These are phyloP conservation scores for Tiphia femorata DNA, from an alignment of 2,888 invertebrate species.

Conservation along the genomic window DNA sequence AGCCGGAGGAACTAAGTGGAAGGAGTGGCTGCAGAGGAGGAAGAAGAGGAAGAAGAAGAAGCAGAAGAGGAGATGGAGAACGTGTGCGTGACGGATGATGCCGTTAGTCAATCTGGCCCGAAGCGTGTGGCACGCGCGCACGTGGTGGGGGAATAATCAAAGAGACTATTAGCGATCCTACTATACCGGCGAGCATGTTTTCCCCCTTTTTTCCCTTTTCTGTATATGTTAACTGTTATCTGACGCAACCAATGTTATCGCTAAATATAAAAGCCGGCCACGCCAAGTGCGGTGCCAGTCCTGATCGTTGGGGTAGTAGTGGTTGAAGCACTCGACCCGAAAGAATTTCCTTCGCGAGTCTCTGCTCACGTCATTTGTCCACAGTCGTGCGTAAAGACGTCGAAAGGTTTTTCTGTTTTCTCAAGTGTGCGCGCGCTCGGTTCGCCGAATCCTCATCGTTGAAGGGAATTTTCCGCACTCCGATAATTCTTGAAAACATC, in stretches of 20 bases:
- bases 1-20: too few relatives aligned
- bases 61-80: too few relatives aligned
- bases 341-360: too few relatives aligned
- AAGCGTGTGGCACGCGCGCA: background rate
- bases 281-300: slow-evolving; percentile 49
- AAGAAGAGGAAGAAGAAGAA: too few relatives aligned
- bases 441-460: too few relatives aligned
- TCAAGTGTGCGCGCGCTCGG: too few relatives aligned
- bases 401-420: background rate
- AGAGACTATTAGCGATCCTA: slow-evolving; percentile 5
- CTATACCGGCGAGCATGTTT: slow-evolving; percentile 1
- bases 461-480: background rate
- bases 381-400: background rate
- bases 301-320: too few relatives aligned
- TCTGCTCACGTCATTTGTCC: too few relatives aligned
- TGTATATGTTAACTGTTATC: slow-evolving; percentile 39
- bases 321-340: too few relatives aligned
- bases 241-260: slow-evolving; percentile 61
- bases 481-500: too few relatives aligned
- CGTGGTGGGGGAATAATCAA: background rate
- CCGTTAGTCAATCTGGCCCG: background rate
- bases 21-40: too few relatives aligned
- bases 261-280: slow-evolving; percentile 59
- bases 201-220: too few relatives aligned
- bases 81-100: background rate